Conservation (phyloP, 92 coral and sea anemone genomes). For the Epizoanthus scotinus region DNA sequence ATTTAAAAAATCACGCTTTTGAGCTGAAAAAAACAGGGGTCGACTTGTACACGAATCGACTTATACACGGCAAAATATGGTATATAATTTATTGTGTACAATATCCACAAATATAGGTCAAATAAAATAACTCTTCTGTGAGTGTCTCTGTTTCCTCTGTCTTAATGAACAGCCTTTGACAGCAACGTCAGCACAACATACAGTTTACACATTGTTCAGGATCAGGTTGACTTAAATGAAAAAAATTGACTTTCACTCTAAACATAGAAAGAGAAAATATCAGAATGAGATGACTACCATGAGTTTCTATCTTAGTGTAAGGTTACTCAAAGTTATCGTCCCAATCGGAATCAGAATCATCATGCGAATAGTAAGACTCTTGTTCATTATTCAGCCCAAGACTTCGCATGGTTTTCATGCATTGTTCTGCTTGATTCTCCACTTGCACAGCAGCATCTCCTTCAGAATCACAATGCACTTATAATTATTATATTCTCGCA, state of each 20-base stretch:
- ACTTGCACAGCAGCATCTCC: constrained; percentile 28
- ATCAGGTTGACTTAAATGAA: constrained; percentile 16
- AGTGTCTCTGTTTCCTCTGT: neutral
- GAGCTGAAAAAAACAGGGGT: too few relatives aligned
- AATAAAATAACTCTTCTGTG: neutral
- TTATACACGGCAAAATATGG: too few relatives aligned
- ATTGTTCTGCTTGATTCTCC: constrained; percentile 20
- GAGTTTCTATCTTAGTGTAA: constrained; percentile 15
- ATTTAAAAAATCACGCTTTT: too few relatives aligned
- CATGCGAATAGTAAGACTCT: constrained; percentile 14
- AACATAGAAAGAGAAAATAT: constrained; percentile 18
- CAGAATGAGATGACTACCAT: constrained; percentile 13
- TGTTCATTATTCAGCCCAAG: constrained; percentile 14
- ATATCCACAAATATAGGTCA: neutral
- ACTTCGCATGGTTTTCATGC: constrained; percentile 6
- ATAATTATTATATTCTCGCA: too few relatives aligned
- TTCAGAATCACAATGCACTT: neutral
- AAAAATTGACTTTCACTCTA: constrained; percentile 8
- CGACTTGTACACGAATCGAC: too few relatives aligned
- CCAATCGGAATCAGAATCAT: constrained; percentile 5
- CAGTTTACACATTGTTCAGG: constrained; percentile 8
- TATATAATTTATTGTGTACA: too few relatives aligned
- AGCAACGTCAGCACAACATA: constrained; percentile 12
- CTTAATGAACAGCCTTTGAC: constrained; percentile 10
- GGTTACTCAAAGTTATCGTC: constrained; percentile 17